Evolutionary conservation across 2,113 vertebrate genomes (phyloP).

Genomic region (Pelodiscus sinensis): DNA sequence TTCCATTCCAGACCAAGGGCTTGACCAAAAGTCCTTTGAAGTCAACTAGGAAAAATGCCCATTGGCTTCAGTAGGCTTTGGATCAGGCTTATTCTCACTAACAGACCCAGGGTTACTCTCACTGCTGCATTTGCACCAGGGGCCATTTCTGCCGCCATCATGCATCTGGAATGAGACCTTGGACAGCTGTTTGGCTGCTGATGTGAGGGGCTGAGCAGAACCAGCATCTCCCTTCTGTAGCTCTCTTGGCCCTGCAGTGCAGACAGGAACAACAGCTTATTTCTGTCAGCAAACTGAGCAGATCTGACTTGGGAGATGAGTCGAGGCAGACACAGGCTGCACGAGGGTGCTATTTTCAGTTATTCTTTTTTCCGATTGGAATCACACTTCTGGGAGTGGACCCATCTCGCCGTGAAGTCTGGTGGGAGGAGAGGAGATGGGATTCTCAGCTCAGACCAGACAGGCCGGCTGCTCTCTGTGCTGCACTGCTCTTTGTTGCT

Average conservation of each 20-base stretch:
- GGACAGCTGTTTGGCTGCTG: background rate
- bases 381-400: background rate
- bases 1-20: background rate
- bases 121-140: background rate
- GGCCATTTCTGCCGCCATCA: background rate
- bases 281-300: background rate
- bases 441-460: conserved; percentile 16
- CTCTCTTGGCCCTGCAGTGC: background rate
- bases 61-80: background rate
- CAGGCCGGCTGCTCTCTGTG: conserved; percentile 33
- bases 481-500: conserved; percentile 39
- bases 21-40: background rate
- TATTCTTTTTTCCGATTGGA: background rate
- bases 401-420: conserved; percentile 1
- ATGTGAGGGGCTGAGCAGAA: background rate
- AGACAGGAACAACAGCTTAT: background rate
- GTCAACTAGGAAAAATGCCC: background rate
- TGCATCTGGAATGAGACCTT: accelerated
- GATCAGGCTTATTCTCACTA: background rate
- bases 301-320: accelerated
- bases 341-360: background rate
- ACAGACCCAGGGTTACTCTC: accelerated
- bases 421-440: background rate
- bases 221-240: background rate
- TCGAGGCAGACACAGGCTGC: background rate